Evolutionary conservation across 2,888 invertebrate genomes (phyloP).

Genomic region (Drosophila peninsularis): DNA sequence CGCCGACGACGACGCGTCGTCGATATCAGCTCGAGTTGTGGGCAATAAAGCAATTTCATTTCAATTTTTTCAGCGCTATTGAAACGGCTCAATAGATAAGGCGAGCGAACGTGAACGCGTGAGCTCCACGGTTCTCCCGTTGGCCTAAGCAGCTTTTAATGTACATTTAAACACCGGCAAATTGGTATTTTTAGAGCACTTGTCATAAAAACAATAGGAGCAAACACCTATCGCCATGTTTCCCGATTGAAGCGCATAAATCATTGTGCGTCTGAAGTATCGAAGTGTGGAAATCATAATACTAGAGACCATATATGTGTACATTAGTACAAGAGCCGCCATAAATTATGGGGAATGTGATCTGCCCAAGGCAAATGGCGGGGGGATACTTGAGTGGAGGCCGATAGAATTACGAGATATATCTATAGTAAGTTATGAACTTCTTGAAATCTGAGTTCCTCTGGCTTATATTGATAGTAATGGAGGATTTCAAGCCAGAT

Average conservation of each 20-base stretch:
- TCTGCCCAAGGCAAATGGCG: slow-evolving; percentile 14
- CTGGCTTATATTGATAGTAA: no score
- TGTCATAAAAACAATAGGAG: slow-evolving; percentile 51
- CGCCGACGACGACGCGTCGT: slow-evolving; percentile 8
- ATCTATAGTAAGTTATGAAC: not conserved
- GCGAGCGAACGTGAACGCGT: slow-evolving; percentile 4
- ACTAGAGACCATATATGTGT: slow-evolving; percentile 26
- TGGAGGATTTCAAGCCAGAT: no score
- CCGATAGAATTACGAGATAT: not conserved
- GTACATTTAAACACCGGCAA: slow-evolving; percentile 77
- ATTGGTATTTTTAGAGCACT: slow-evolving; percentile 74
- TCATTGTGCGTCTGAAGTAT: slow-evolving; percentile 50
- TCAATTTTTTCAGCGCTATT: slow-evolving; percentile 42
- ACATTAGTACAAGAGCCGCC: slow-evolving; percentile 2
- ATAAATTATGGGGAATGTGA: slow-evolving; percentile 7
- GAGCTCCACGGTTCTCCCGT: slow-evolving; percentile 13
- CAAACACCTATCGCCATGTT: slow-evolving; percentile 34
- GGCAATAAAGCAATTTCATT: slow-evolving; percentile 51
- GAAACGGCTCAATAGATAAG: slow-evolving; percentile 60
- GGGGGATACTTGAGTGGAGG: no score
- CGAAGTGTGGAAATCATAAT: slow-evolving; percentile 25
- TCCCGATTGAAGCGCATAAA: slow-evolving; percentile 58
- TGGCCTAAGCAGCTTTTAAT: slow-evolving; percentile 69
- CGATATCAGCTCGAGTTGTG: slow-evolving; percentile 26
- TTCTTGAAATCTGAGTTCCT: no score